Evolutionary conservation across 2,888 invertebrate genomes (phyloP).

Genomic region (Hyalella azteca): DNA sequence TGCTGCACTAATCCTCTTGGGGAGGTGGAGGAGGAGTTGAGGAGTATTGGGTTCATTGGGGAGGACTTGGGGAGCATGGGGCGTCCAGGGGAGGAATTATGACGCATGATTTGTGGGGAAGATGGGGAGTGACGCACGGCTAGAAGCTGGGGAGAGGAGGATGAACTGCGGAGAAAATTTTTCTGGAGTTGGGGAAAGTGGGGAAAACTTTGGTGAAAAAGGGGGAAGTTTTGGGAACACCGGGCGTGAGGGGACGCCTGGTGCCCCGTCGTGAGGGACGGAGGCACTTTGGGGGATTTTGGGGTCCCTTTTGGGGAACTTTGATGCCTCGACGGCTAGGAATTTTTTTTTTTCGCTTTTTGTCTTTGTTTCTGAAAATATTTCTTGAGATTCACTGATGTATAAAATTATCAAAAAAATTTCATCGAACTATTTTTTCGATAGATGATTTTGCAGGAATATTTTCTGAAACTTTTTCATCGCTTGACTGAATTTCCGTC

Average conservation of each 20-base stretch:
- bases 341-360: too few species aligned
- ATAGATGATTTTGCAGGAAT: too few species aligned
- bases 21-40: conserved; percentile 39
- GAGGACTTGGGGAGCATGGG: conserved; percentile 26
- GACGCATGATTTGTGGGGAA: conserved; percentile 7
- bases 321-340: too few species aligned
- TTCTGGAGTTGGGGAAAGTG: conserved; percentile 11
- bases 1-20: conserved; percentile 43
- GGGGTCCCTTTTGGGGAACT: neutral
- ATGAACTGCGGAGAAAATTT: neutral
- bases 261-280: conserved; percentile 23
- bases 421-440: too few species aligned
- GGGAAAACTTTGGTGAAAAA: neutral
- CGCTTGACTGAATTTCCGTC: too few species aligned
- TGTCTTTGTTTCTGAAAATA: too few species aligned
- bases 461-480: too few species aligned
- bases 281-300: conserved; percentile 5
- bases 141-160: conserved; percentile 1
- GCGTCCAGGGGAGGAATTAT: conserved; percentile 15
- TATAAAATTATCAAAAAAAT: too few species aligned
- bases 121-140: neutral
- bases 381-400: too few species aligned
- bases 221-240: neutral
- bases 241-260: conserved; percentile 25
- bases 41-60: conserved; percentile 10